Base-by-base conservation (phyloP, 2,888 invertebrate species). In the Unio pictorum region DNA sequence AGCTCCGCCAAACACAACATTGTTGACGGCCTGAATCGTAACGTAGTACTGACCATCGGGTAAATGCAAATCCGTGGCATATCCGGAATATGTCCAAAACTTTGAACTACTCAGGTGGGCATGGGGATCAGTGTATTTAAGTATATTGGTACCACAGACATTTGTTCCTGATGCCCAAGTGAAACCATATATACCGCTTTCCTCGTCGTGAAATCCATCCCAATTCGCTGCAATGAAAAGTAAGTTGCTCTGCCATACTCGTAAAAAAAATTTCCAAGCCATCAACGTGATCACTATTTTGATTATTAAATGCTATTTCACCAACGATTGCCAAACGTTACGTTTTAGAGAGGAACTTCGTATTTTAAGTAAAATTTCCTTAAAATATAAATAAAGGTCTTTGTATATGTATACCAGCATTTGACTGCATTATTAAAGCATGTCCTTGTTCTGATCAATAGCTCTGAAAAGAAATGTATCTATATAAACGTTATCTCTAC, bases 171-270 rank as follows among this genome's bases (percentile, higher is more conserved):
- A 81, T 26, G 84, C 79, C 82, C 82, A 85, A 3, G 84, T 81
- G 72, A 81, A 82, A 8, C 81, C 84, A 68, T 68, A 80, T 23
- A 85, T 79, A 26, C 82, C 84, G 64, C 79, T 84, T 68, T 85
- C 84, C n/a, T 82, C 75, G 67, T 85, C 85, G 66, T 82, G 75
- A 66, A 85, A 84, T 55, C 82, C 83, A 61, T 84, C 80, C 81
- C 84, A 85, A 71, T 84, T 83, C 0, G 74, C 85, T 84, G 75
- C 15, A 78, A 76, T 26, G 64, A 56, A 23, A 45, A 45, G 11
- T 1, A 45, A 56, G 55, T 55, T 30, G 18, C 30, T 26, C 4
- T 18, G 6, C 17, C n/a, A 8, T 11, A 60, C 17, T n/a, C 28
- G 18, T n/a, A 2, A 60, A 1, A 60, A 5, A 26, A 28, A 23